Evolutionary conservation across 2,888 invertebrate genomes (phyloP).

Genomic region (Carpatolechia fugitivella): DNA sequence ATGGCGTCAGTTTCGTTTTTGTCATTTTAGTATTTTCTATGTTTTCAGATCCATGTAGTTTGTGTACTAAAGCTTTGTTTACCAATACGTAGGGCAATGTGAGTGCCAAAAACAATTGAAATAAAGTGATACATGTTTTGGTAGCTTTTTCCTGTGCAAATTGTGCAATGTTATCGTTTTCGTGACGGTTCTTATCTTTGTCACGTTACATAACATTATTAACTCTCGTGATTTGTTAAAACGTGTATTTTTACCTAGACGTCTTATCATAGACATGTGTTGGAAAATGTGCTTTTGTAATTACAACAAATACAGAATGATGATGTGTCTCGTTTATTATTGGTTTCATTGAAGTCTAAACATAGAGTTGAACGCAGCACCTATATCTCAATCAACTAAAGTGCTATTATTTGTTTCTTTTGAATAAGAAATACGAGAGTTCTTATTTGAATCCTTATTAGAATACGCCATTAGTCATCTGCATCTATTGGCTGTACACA

Average conservation of each 20-base stretch:
- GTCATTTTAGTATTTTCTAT: not conserved
- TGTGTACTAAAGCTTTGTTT: conserved; percentile 16
- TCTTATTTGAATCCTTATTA: conserved; percentile 24
- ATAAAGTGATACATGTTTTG: conserved; percentile 25
- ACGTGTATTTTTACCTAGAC: not conserved
- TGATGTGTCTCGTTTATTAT: not conserved
- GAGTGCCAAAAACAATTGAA: conserved; percentile 19
- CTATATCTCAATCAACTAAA: not conserved
- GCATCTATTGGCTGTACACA: conserved; percentile 32
- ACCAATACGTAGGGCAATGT: conserved; percentile 9
- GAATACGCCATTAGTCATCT: conserved; percentile 27
- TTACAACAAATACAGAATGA: not conserved
- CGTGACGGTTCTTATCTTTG: conserved; percentile 25
- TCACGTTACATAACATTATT: conserved; percentile 13
- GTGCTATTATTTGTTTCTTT: not conserved
- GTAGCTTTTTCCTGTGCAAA: conserved; percentile 14
- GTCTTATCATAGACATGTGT: not conserved
- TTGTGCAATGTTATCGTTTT: conserved; percentile 19
- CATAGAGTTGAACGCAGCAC: not conserved
- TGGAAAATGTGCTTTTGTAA: not conserved
- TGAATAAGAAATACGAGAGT: conserved; percentile 2
- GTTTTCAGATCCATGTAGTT: not conserved
- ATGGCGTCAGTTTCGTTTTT: not conserved
- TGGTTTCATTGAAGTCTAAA: conserved; percentile 2
- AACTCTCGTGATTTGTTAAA: conserved; percentile 12